These are phyloP conservation scores for Apis cerana DNA, from an alignment of 1,140 invertebrate species.

Conservation along the genomic window DNA sequence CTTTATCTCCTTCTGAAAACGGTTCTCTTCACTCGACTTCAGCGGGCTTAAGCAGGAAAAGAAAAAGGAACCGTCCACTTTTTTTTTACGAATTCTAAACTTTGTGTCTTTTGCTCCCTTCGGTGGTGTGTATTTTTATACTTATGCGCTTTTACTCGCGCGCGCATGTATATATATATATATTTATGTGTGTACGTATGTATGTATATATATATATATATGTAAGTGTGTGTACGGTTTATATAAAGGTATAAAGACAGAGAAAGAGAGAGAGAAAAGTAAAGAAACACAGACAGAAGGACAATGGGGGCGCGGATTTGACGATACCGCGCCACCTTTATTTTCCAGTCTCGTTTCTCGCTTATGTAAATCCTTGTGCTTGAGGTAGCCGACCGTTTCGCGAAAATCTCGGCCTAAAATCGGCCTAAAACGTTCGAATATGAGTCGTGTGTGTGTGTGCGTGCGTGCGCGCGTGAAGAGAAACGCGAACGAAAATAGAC, in stretches of 20 bases:
- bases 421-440: too few relatives aligned
- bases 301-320: conserved; percentile 9
- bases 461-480: too few relatives aligned
- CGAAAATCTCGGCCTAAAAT: neutral
- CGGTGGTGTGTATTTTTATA: neutral
- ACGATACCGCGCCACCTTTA: neutral
- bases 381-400: conserved; percentile 46
- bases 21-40: conserved; percentile 26
- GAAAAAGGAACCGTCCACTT: conserved; percentile 22
- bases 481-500: too few relatives aligned
- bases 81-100: conserved; percentile 28
- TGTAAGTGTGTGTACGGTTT: neutral
- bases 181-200: neutral
- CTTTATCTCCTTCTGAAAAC: conserved; percentile 42
- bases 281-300: conserved; percentile 5
- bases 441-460: too few relatives aligned
- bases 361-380: conserved; percentile 31
- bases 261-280: neutral
- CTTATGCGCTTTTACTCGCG: neutral
- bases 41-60: neutral
- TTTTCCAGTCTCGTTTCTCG: conserved; percentile 11
- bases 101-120: conserved; percentile 61
- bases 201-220: neutral
- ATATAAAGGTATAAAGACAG: neutral
- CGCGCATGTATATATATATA: too few relatives aligned